Base-by-base conservation (phyloP, 2,888 invertebrate species). In the Cinara cedri region DNA sequence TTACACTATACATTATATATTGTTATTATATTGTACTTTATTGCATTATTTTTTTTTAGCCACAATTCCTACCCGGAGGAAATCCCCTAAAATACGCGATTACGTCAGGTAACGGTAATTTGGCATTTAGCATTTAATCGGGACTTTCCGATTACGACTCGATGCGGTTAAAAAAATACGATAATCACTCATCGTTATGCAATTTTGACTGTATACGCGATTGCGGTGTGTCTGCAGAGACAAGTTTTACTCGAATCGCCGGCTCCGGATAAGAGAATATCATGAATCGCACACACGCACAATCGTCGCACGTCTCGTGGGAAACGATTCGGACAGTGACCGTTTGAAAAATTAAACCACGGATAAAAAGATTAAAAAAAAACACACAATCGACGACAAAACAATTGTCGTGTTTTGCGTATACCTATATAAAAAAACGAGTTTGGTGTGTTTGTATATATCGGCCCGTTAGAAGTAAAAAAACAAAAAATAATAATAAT, bases 231-330 rank as follows among this genome's bases (percentile, higher is more conserved):
- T n/a, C 26, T 24, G 19, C 10, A 1, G 16, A 1, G 16, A 76
- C 66, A 55, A 66, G 66, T 76, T 76, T 46, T 19, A 76, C 76
- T 66, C 66, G 66, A 75, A 75, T 19, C 46, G 14, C 55, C 44
- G 55, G 19, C n/a, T 2, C 42, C 26, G 63, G 13, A 76, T 76
- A 76, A 55, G 55, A 44, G n/a, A n/a, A n/a, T n/a, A 66, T 66
- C 76, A 26, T 55, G n/a, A 51, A 3, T 4, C 34, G 6, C 34
- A 34, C 34, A 34, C 34, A 34, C 34, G 6, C 26, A 62, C 19
- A 57, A 71, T 21, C 42, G 55, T 44, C 49, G 44, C 24, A 14
- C 14, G 71, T 75, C 51, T 66, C 76, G 76, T 76, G 76, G 66
- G 76, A 76, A 76, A 76, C 51, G 74, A 63, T 51, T 49, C 63